These are phyloP conservation scores for Lagorchestes hirsutus DNA, from an alignment of 2,797 vertebrate species.

Conservation along the genomic window DNA sequence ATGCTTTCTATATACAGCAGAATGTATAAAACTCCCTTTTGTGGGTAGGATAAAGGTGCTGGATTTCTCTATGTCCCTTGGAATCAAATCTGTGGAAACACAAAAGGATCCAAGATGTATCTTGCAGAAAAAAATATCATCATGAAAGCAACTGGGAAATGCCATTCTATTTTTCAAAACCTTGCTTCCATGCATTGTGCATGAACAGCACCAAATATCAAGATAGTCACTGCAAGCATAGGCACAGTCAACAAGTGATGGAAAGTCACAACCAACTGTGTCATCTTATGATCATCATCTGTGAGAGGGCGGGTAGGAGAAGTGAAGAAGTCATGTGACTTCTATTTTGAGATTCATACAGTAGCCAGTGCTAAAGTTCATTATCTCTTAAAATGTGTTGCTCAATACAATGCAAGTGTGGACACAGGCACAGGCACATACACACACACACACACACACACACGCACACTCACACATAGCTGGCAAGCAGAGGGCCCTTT, in stretches of 20 bases:
- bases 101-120: conserved; percentile 62
- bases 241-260: background rate
- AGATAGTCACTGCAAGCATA: background rate
- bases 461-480: background rate
- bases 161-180: conserved; percentile 46
- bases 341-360: background rate
- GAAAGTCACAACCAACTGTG: background rate
- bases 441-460: background rate
- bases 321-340: background rate
- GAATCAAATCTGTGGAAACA: conserved; percentile 61
- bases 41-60: conserved; percentile 13
- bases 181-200: background rate
- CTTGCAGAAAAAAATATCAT: conserved; percentile 67
- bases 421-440: background rate
- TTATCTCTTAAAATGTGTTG: background rate
- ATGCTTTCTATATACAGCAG: background rate
- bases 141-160: conserved; percentile 56
- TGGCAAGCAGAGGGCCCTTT: background rate
- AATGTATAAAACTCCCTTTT: conserved; percentile 34
- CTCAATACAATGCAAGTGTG: background rate
- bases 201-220: background rate
- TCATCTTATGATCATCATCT: background rate
- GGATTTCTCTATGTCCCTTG: conserved; percentile 12
- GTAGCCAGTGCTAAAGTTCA: background rate
- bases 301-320: background rate